These are phyloP conservation scores for Phyllopteryx taeniolatus DNA, from an alignment of 2,113 vertebrate species.

Conservation along the genomic window DNA sequence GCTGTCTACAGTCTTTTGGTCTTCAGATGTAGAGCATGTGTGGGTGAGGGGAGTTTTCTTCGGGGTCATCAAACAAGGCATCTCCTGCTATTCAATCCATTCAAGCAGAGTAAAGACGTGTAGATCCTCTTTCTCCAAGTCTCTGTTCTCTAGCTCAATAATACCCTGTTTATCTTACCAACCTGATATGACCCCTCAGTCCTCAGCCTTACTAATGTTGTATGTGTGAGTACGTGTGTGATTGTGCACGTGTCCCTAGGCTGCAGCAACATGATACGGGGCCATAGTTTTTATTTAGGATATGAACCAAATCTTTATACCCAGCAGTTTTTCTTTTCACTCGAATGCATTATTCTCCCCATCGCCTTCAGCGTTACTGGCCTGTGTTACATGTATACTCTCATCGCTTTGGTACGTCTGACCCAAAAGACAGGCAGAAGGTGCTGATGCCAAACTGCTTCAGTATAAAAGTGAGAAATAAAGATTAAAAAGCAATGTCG, in stretches of 20 bases:
- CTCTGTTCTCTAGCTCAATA: constrained; percentile 72
- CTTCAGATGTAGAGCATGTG: not conserved
- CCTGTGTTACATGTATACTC: constrained; percentile 37
- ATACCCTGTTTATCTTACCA: constrained; percentile 51
- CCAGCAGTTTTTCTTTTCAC: constrained; percentile 48
- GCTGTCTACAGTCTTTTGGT: not conserved
- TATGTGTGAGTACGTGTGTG: constrained; percentile 26
- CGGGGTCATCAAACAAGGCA: constrained; percentile 45
- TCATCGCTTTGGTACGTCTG: constrained; percentile 47
- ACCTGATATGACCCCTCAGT: constrained; percentile 41
- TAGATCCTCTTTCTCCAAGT: constrained; percentile 43
- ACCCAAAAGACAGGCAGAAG: constrained; percentile 24
- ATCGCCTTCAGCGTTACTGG: constrained; percentile 41
- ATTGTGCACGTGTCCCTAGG: constrained; percentile 43
- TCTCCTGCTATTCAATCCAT: constrained; percentile 58
- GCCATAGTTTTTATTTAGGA: constrained; percentile 65
- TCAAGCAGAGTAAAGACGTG: constrained; percentile 39
- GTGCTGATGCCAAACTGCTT: not conserved
- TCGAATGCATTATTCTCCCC: constrained; percentile 52
- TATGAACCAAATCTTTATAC: constrained; percentile 63
- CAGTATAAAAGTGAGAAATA: not conserved
- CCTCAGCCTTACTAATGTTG: constrained; percentile 26
- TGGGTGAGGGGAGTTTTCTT: not conserved
- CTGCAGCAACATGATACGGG: constrained; percentile 55
- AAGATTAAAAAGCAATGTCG: not conserved